Evolutionary conservation across 2,888 invertebrate species (phyloP).

Genomic region (Tetrapedia diversipes): DNA sequence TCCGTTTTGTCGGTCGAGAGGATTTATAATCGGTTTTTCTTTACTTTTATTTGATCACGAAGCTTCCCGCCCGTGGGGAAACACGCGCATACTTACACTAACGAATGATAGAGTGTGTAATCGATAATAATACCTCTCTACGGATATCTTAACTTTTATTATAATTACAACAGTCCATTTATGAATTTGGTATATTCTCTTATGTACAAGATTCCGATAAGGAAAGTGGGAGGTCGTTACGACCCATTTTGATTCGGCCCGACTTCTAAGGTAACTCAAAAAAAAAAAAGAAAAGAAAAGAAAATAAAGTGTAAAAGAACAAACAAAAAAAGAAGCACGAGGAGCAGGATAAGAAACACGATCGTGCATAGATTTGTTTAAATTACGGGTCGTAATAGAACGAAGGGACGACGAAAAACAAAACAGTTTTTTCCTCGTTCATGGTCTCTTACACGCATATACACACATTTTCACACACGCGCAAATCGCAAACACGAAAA

Average conservation of each 20-base stretch:
- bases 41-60: background rate
- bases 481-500: constrained; percentile 8
- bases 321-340: background rate
- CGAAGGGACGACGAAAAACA: background rate
- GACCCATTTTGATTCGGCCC: constrained; percentile 65
- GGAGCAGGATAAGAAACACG: background rate
- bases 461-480: background rate
- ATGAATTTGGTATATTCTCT: constrained; percentile 76
- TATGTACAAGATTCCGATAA: constrained; percentile 68
- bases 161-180: constrained; percentile 68
- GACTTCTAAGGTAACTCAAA: constrained; percentile 50
- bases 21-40: background rate
- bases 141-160: constrained; percentile 64
- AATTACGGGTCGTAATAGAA: constrained; percentile 6
- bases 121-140: constrained; percentile 62
- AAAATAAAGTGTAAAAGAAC: background rate
- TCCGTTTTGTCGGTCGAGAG: constrained; percentile 10
- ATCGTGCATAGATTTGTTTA: constrained; percentile 10
- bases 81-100: constrained; percentile 49
- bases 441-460: background rate
- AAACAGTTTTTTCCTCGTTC: constrained; percentile 7
- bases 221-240: constrained; percentile 37
- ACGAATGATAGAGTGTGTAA: constrained; percentile 66
- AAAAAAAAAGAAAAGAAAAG: background rate
- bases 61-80: constrained; percentile 11